Evolutionary conservation across 35 echinoderm and acorn worm genomes (phyloP), one percentile per base, ranked within the genome.

Genomic region (Diadema setosum): DNA sequence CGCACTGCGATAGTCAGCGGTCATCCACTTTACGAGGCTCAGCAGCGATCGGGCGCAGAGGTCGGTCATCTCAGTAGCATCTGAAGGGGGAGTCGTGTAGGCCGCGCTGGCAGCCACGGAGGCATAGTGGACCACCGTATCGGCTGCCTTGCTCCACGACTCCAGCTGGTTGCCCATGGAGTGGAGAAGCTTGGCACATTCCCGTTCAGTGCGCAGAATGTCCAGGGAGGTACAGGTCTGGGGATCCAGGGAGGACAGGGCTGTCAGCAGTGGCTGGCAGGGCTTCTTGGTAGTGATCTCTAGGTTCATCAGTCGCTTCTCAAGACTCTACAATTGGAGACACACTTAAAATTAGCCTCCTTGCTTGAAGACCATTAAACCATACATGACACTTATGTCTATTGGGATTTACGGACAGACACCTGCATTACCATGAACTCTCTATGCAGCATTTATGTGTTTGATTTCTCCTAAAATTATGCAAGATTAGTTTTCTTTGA

Each of bases 1-100:
- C 1, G 93, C 92, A 17, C 31, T 92, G 18, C 93, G 81, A 52
- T 94, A 94, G 42, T 99, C 96, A 7, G 75, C 89, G 1, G 86
- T 84, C 29, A 99, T 83, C 96, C 96, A 99, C 76, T 99, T 99
- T 50, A 99, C 96, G 14, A 99, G 65, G 31, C 80, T 90, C 8
- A 94, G 86, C 60, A 99, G 84, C 30, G 96, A 94, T 9, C 96
- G 39, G 3, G 93, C 90, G 46, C 65, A 94, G 37, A 88, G 80
- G 44, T 89, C 83, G 31, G 76, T 83, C 25, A 83, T 95, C 16
- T 83, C 80, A 33, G 84, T 21, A 6, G 48, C 74, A 23, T 83
- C 73, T 2, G 59, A 32, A 5, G 78, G 41, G 0, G 46, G 55
- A 6, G 42, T 4, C 11, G 33, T 39, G 9, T 26, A 42, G 45